phyloP scores from a whole-genome alignment of 1,140 invertebrate genomes.

The Andrena cerasifolii region DNA sequence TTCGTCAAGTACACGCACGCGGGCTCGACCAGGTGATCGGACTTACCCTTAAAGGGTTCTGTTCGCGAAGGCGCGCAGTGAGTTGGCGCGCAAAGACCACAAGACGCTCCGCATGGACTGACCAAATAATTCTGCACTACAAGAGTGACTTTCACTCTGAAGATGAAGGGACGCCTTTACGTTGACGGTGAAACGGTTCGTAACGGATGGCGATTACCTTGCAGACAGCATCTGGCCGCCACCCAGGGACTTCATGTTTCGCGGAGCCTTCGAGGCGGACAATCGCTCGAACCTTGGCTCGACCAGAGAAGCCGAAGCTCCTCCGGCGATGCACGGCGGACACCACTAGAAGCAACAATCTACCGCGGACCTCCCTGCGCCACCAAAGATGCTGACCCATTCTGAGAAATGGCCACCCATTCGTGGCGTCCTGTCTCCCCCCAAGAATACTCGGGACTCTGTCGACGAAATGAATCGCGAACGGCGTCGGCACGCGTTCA shows the following conservation, averaged over 20 bases:
- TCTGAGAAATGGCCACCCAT: too few relatives aligned
- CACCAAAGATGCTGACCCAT: too few relatives aligned
- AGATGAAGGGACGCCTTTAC: conserved; percentile 32
- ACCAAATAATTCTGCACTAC: conserved; percentile 36
- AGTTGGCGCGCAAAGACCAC: conserved; percentile 9
- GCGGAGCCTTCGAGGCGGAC: conserved; percentile 29
- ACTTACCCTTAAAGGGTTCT: too few relatives aligned
- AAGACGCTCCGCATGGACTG: neutral
- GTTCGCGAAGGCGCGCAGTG: too few relatives aligned
- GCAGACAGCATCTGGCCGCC: conserved; percentile 71
- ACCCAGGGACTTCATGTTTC: conserved; percentile 56
- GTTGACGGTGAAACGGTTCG: neutral
- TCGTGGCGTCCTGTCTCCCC: too few relatives aligned
- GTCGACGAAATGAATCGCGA: neutral
- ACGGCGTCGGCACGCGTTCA: neutral
- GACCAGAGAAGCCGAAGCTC: neutral
- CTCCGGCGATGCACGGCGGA: neutral
- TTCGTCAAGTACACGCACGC: neutral
- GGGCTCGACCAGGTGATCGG: too few relatives aligned
- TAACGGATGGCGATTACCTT: conserved; percentile 43
- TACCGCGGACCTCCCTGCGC: neutral
- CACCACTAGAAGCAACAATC: neutral
- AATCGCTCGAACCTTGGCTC: neutral
- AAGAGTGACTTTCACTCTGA: neutral
- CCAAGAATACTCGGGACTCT: too few relatives aligned